Evolutionary conservation across 2,888 invertebrate species (phyloP).

Genomic region (Pherbina coryleti): DNA sequence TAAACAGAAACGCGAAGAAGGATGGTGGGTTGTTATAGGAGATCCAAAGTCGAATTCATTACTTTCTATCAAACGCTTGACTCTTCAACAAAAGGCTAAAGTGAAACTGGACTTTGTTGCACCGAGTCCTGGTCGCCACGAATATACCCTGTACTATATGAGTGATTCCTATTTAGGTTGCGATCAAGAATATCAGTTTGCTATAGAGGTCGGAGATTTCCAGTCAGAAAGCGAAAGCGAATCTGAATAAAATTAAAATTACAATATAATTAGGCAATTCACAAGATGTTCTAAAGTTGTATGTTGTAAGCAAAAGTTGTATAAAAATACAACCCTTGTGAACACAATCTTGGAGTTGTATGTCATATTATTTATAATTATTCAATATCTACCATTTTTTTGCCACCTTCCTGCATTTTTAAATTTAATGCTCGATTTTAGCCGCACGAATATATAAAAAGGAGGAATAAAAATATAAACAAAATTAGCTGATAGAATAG

Average conservation of each 20-base stretch:
- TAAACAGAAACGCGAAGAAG: slow-evolving; percentile 87
- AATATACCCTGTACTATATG: slow-evolving; percentile 98
- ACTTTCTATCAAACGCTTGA: slow-evolving; percentile 95
- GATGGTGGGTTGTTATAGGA: slow-evolving; percentile 99
- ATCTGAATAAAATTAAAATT: slow-evolving; percentile 71
- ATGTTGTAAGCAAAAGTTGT: too few species aligned
- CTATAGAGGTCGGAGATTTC: slow-evolving; percentile 83
- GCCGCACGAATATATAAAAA: too few species aligned
- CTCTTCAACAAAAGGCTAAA: slow-evolving; percentile 92
- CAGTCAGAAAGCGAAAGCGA: slow-evolving; percentile 74
- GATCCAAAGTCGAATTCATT: slow-evolving; percentile 95
- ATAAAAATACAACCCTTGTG: too few species aligned
- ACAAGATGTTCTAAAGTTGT: too few species aligned
- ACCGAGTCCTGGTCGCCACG: slow-evolving; percentile 87
- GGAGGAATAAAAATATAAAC: too few species aligned
- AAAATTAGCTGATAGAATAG: too few species aligned
- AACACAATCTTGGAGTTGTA: too few species aligned
- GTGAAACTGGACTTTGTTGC: slow-evolving; percentile 85
- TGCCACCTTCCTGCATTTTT: too few species aligned
- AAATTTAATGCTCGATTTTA: too few species aligned
- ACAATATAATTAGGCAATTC: too few species aligned
- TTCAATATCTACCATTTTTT: too few species aligned
- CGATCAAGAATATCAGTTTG: slow-evolving; percentile 98
- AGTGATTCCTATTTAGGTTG: slow-evolving; percentile 99
- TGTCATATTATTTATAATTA: too few species aligned